These are phyloP conservation scores for Cynopterus sphinx DNA, from an alignment of 2,797 vertebrate genomes.

Conservation along the genomic window DNA sequence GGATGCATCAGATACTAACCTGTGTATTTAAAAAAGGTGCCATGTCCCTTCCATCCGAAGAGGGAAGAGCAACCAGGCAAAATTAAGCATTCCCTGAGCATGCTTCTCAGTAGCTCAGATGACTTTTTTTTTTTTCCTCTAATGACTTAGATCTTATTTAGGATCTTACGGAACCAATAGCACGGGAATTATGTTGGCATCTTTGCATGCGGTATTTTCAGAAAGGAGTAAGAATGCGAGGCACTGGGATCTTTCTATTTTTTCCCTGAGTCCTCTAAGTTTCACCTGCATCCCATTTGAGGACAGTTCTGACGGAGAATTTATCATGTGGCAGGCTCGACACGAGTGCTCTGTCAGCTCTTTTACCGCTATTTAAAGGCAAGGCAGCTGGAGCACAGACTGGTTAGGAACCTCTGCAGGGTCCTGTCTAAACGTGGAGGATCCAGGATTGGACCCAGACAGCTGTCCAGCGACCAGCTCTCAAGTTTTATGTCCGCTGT, in stretches of 20 bases:
- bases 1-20: not conserved
- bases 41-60: rapidly evolving
- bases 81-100: not conserved
- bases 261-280: not conserved
- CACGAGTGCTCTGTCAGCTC: rapidly evolving
- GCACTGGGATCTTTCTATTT: not conserved
- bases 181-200: not conserved
- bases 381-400: not conserved
- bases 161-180: not conserved
- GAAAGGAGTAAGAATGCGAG: not conserved
- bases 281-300: not conserved
- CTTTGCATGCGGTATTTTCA: not conserved
- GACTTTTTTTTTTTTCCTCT: not conserved
- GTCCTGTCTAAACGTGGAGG: rapidly evolving
- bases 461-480: not conserved
- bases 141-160: not conserved
- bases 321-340: rapidly evolving
- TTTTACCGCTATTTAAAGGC: rapidly evolving
- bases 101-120: not conserved
- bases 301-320: not conserved
- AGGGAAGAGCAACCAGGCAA: not conserved
- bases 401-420: not conserved
- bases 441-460: rapidly evolving
- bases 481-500: rapidly evolving
- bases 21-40: not conserved